phyloP scores from a whole-genome alignment of 2,888 invertebrate genomes.

The Harmothoe impar region DNA sequence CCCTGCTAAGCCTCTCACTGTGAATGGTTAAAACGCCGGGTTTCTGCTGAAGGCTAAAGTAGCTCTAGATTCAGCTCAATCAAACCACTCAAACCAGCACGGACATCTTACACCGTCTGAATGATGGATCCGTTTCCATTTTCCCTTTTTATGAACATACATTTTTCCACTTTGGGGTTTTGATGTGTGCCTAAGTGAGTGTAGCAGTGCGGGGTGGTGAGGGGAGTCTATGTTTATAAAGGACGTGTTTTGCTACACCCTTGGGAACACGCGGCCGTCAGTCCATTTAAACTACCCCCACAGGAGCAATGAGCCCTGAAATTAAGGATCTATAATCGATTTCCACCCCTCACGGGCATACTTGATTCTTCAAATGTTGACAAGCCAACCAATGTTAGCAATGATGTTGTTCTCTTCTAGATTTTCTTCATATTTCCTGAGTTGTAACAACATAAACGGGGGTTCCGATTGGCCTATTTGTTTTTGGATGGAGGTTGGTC shows the following conservation, averaged over 20 bases:
- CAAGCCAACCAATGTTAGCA: background rate
- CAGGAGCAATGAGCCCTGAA: background rate
- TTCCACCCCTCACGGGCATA: background rate
- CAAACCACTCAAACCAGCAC: too few relatives aligned
- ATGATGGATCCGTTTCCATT: background rate
- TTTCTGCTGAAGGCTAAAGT: too few relatives aligned
- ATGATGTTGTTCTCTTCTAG: background rate
- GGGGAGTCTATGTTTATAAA: background rate
- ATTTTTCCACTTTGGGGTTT: background rate
- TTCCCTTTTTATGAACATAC: background rate
- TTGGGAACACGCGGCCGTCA: slow-evolving; percentile 11
- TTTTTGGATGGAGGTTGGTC: too few relatives aligned
- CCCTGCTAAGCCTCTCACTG: too few relatives aligned
- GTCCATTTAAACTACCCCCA: background rate
- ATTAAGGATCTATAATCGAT: slow-evolving; percentile 15
- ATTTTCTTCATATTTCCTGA: too few relatives aligned
- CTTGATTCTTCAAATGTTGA: slow-evolving; percentile 22
- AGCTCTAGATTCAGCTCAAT: too few relatives aligned
- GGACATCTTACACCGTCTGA: background rate
- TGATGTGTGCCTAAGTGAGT: background rate
- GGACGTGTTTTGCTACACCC: background rate
- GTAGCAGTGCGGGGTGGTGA: background rate
- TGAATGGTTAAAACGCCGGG: too few relatives aligned
- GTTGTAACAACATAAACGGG: too few relatives aligned
- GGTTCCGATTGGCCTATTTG: too few relatives aligned